Base-by-base conservation (phyloP, 2,113 vertebrate genomes). In the Microtus ochrogaster region DNA sequence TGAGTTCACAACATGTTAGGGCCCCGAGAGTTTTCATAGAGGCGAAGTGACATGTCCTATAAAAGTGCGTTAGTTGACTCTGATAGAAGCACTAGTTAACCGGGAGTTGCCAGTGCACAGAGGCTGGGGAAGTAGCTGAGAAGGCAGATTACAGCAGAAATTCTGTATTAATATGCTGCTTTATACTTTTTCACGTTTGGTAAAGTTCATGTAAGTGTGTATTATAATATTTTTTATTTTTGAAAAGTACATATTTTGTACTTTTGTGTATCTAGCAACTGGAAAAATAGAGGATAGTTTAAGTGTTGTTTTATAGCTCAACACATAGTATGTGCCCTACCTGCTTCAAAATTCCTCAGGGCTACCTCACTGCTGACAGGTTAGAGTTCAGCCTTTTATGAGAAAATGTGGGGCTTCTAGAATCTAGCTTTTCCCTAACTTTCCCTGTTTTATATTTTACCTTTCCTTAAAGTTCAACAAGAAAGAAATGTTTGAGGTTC, bases 261-360 rank as follows among this genome's bases (percentile, higher is more conserved):
- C 19, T 7, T 93, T 21, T 83, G 17, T 72, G 2, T 66, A 47
- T 94, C 55, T 95, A 86, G 33, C 30, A 81, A 41, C 5, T 79
- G 5, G 49, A 13, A 82, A 95, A 91, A 41, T 79, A 55, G 16
- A 78, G 8, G 41, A 26, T 87, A 82, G 78, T 63, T 89, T 96
- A 84, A 61, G 28, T 93, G 24, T 10, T 81, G 52, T 55, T 28
- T 74, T 74, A 68, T 68, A 94, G 77, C 90, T 26, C 87, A n/a
- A 76, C 3, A 47, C 17, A 72, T 0, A 61, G 3, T 83, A 0
- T 89, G 39, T 36, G 7, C 72, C 66, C 89, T 28, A 7, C 22
- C 84, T 95, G 39, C 13, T 96, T 93, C 90, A 83, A 89, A 96
- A 94, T 91, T 82, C 61, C 70, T 90, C 63, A 76, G 28, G 24